These are phyloP conservation scores for Leistus spinibarbis DNA, from an alignment of 2,888 invertebrate genomes.

Conservation along the genomic window DNA sequence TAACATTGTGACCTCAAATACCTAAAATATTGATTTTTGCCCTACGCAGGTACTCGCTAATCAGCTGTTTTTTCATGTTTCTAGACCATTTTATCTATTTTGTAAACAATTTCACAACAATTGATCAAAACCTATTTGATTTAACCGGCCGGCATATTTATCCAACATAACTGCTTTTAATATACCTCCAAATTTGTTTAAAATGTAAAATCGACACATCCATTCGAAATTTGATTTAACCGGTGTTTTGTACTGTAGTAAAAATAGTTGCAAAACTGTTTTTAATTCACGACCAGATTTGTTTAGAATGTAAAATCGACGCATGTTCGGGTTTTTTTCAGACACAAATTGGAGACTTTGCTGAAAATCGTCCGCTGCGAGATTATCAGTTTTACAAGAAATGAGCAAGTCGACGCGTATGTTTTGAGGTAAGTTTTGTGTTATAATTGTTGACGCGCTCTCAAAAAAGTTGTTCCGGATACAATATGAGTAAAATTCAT, in stretches of 20 bases:
- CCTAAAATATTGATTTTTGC: conserved; percentile 36
- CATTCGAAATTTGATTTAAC: no score
- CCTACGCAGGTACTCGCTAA: not conserved
- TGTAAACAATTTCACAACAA: not conserved
- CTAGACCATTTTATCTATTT: not conserved
- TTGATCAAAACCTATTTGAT: not conserved
- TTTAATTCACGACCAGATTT: no score
- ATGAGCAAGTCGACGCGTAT: conserved; percentile 92
- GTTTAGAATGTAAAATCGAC: no score
- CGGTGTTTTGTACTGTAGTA: no score
- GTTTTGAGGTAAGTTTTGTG: conserved; percentile 82
- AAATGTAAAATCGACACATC: no score
- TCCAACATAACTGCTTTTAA: no score
- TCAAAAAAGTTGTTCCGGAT: not conserved
- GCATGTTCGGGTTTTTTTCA: no score
- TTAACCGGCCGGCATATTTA: not conserved
- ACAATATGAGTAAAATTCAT: not conserved
- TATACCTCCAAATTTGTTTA: no score
- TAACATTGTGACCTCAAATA: conserved; percentile 32
- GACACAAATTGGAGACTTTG: conserved; percentile 85
- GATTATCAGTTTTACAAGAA: conserved; percentile 90
- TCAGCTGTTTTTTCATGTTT: conserved; percentile 10
- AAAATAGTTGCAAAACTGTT: no score
- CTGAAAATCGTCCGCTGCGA: conserved; percentile 93
- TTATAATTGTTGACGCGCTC: not conserved